phyloP scores from a whole-genome alignment of 2,888 invertebrate species.

The Ferdinandea cuprea region DNA sequence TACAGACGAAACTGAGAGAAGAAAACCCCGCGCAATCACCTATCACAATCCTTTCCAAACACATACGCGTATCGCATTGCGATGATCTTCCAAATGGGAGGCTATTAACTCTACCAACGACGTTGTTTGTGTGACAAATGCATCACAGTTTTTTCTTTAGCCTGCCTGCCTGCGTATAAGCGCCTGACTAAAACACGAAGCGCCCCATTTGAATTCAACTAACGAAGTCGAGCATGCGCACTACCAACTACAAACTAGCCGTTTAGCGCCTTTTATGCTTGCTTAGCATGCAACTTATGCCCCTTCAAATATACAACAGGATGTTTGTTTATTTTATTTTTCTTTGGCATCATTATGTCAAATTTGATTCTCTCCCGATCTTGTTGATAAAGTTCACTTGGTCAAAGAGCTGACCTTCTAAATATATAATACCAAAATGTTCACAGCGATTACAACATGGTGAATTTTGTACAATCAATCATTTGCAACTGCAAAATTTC shows the following conservation, averaged over 20 bases:
- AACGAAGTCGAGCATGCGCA: neutral
- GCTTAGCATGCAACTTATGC: slow-evolving; percentile 27
- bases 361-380: slow-evolving; percentile 2
- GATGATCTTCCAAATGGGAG: slow-evolving; percentile 19
- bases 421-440: neutral
- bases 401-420: neutral
- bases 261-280: slow-evolving; percentile 13
- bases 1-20: neutral
- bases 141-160: slow-evolving; percentile 31
- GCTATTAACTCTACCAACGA: neutral
- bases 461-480: no score
- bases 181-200: neutral
- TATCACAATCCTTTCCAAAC: slow-evolving; percentile 17
- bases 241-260: neutral
- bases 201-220: slow-evolving; percentile 28
- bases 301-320: neutral
- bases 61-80: slow-evolving; percentile 18
- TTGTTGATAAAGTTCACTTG: neutral
- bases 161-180: neutral
- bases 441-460: no score
- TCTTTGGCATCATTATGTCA: slow-evolving; percentile 57
- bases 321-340: neutral
- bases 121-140: slow-evolving; percentile 12
- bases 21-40: slow-evolving; percentile 2
- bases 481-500: no score